phyloP scores from a whole-genome alignment of 30 jellyfish, hydroid and myxozoan genomes.

The Nemopilema nomurai region DNA sequence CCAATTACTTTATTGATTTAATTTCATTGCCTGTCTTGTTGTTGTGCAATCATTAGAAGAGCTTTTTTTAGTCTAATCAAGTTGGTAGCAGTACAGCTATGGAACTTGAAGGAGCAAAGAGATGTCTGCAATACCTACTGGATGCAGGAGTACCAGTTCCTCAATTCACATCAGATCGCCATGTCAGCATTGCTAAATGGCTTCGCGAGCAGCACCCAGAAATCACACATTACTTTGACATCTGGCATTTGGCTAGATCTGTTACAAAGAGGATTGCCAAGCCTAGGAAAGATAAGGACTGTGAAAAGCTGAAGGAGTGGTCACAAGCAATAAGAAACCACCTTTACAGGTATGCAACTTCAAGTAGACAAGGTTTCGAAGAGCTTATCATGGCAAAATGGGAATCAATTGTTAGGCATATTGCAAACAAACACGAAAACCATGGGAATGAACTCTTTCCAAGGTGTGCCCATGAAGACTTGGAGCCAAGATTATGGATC shows the following conservation, averaged over 20 bases:
- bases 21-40: too few relatives aligned
- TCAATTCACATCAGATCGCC: slow-evolving; percentile 25
- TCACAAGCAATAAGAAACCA: slow-evolving; percentile 10
- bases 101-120: too few relatives aligned
- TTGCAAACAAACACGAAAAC: slow-evolving; percentile 27
- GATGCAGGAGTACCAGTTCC: too few relatives aligned
- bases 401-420: slow-evolving; percentile 25
- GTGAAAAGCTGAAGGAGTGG: slow-evolving; percentile 20
- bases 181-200: slow-evolving; percentile 25
- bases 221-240: slow-evolving; percentile 17
- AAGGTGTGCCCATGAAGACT: slow-evolving; percentile 29
- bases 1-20: too few relatives aligned
- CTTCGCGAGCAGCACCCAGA: slow-evolving; percentile 20
- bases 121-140: too few relatives aligned
- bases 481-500: slow-evolving; percentile 37
- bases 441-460: slow-evolving; percentile 20
- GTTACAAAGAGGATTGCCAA: not conserved
- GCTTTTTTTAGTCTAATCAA: too few relatives aligned
- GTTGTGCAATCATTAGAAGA: too few relatives aligned
- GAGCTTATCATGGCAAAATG: slow-evolving; percentile 39
- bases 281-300: slow-evolving; percentile 13
- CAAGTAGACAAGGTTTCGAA: slow-evolving; percentile 16
- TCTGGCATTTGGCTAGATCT: slow-evolving; percentile 27
- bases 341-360: slow-evolving; percentile 35
- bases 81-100: too few relatives aligned